These are phyloP conservation scores for Diarsia brunnea DNA, from an alignment of 2,888 invertebrate genomes.

Conservation along the genomic window DNA sequence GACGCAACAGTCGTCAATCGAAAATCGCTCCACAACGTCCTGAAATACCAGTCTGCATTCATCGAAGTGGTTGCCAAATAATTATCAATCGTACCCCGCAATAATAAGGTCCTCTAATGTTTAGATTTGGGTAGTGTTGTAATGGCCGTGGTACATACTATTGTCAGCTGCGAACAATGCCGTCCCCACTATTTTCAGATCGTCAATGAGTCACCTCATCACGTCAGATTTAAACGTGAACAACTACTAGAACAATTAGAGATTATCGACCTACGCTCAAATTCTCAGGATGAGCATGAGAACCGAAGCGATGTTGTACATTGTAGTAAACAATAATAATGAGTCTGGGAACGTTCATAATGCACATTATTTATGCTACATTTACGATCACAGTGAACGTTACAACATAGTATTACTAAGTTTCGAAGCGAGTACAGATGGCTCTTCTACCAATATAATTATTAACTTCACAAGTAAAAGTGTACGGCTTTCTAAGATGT, in stretches of 20 bases:
- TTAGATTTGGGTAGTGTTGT: slow-evolving; percentile 18
- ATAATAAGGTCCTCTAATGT: slow-evolving; percentile 37
- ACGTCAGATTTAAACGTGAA: slow-evolving; percentile 65
- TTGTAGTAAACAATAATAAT: slow-evolving; percentile 28
- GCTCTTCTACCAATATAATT: neutral
- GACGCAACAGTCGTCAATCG: slow-evolving; percentile 47
- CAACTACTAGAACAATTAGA: slow-evolving; percentile 62
- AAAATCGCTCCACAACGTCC: slow-evolving; percentile 42
- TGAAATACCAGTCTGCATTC: slow-evolving; percentile 18
- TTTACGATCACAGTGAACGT: slow-evolving; percentile 34
- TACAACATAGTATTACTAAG: slow-evolving; percentile 23
- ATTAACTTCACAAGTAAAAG: slow-evolving; percentile 2
- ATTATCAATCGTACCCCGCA: slow-evolving; percentile 30
- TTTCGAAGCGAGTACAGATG: neutral
- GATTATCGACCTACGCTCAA: slow-evolving; percentile 52
- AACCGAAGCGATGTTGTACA: slow-evolving; percentile 30
- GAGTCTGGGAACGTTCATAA: slow-evolving; percentile 29
- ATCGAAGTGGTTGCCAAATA: slow-evolving; percentile 29
- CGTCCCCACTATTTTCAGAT: slow-evolving; percentile 75
- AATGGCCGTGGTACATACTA: slow-evolving; percentile 47
- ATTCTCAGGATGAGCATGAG: slow-evolving; percentile 57
- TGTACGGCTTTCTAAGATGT: slow-evolving; percentile 17
- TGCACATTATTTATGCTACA: slow-evolving; percentile 19
- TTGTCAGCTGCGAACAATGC: slow-evolving; percentile 73
- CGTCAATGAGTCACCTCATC: slow-evolving; percentile 77